Base-by-base conservation (phyloP, 2,888 invertebrate species). In the Polydrusus pterygomalis region DNA sequence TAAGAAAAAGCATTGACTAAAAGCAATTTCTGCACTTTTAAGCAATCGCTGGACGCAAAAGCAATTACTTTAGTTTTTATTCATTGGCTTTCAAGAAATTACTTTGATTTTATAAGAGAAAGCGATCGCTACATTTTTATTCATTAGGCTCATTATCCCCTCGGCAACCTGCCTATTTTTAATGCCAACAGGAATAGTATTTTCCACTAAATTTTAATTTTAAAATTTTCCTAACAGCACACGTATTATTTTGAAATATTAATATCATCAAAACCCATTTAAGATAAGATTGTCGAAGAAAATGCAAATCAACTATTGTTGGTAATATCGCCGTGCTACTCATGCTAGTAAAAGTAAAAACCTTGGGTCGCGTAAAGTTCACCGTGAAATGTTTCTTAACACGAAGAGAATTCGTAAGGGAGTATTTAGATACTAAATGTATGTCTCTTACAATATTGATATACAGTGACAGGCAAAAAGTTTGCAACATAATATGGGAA, bases 291-390 rank as follows among this genome's bases (percentile, higher is more conserved):
- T 13, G 58, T 15, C 30, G 9, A 58, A 20, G 18, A 71, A 56
- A 40, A 73, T 73, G 73, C 49, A 67, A 73, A 73, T 73, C 38
- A 60, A 38, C 18, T 30, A 67, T 67, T 73, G 73, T 73, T 73
- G 73, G 58, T 60, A 67, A 45, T 60, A 73, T 67, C 17, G 40
- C 60, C 49, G 9, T 49, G 38, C 40, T 45, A 43, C 74, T 77
- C 49, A n/a, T 49, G 38, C 40, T 45, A 43, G 77, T 77, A 77
- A 77, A 77, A 77, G 77, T 71, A 77, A 77, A 77, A 77, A 77
- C 74, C 77, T 74, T 77, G 74, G 56, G 65, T 30, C 72, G 51
- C 51, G 56, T 71, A 77, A 77, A 77, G 74, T 74, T 77, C 77
- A 77, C 45, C 73, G 49, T 73, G 56, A 65, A n/a, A 65, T 56